phyloP scores from a whole-genome alignment of 2,113 vertebrate species.

The Ginglymostoma cirratum region DNA sequence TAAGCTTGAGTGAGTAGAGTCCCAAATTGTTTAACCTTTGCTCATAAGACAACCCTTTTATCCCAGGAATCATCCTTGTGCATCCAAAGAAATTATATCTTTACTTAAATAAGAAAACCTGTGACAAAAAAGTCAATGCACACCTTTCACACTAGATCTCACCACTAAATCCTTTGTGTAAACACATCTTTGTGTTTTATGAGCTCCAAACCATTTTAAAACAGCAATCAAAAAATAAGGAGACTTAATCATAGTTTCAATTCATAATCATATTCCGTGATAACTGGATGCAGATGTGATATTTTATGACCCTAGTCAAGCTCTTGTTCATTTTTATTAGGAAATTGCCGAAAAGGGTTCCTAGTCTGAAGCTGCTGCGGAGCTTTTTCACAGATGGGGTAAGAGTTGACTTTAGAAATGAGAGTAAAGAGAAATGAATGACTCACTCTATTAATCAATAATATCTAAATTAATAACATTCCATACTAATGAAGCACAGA shows the following conservation, averaged over 20 bases:
- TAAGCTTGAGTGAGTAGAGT: no score
- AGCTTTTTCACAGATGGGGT: slow-evolving; percentile 95
- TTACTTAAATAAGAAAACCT: background rate
- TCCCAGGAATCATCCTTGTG: no score
- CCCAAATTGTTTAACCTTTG: no score
- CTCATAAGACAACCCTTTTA: no score
- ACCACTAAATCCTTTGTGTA: no score
- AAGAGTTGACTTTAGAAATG: slow-evolving; percentile 47
- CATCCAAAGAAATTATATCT: no score
- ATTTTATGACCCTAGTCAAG: slow-evolving; percentile 38
- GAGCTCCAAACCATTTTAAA: background rate
- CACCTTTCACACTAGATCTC: background rate
- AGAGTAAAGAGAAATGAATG: background rate
- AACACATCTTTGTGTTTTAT: background rate
- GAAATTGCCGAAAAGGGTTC: slow-evolving; percentile 80
- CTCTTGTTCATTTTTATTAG: slow-evolving; percentile 52
- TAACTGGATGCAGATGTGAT: background rate
- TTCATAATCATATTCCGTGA: background rate
- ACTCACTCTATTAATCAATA: background rate
- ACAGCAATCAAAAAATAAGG: background rate
- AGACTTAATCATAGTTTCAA: background rate
- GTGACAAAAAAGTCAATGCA: background rate
- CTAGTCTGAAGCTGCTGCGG: slow-evolving; percentile 69
- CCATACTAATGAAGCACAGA: background rate
- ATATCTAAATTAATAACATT: background rate